Percentiles rank a stretch among this genome's conserved stretches.
These are phyloP conservation scores for Synergus japonicus DNA, from an alignment of 2,888 invertebrate species.

Conservation along the genomic window DNA sequence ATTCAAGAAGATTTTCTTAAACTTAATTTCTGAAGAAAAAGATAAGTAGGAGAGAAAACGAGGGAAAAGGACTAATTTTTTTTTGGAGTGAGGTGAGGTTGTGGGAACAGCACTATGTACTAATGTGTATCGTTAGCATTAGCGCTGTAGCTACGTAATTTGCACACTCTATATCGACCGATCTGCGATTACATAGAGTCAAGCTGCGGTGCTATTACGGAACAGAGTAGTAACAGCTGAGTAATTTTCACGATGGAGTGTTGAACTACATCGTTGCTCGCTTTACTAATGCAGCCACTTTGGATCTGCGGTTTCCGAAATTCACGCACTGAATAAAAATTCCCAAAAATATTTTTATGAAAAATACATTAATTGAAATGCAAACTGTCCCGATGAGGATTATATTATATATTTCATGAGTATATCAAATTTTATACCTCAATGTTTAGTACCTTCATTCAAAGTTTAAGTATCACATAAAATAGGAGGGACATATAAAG, in stretches of 20 bases:
- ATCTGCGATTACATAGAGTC: conserved; percentile 50
- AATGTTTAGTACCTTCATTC: background rate
- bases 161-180: conserved; percentile 63
- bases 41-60: conserved; percentile 37
- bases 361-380: too few species aligned
- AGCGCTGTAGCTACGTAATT: conserved; percentile 63
- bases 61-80: conserved; percentile 51
- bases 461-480: background rate
- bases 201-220: conserved; percentile 52
- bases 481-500: conserved; percentile 1
- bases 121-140: conserved; percentile 69
- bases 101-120: conserved; percentile 59
- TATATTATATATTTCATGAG: background rate
- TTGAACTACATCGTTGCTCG: conserved; percentile 59
- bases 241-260: conserved; percentile 66
- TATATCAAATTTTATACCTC: background rate
- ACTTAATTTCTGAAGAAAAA: conserved; percentile 42
- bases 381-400: too few species aligned
- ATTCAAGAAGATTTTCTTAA: background rate
- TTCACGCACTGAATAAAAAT: background rate
- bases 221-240: conserved; percentile 58
- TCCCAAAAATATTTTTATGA: background rate
- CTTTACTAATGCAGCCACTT: conserved; percentile 58
- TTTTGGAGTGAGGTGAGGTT: conserved; percentile 49
- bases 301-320: background rate